Evolutionary conservation across 2,113 vertebrate species (phyloP), one percentile per base, ranked within the genome.

Genomic region (Hassar affinis): DNA sequence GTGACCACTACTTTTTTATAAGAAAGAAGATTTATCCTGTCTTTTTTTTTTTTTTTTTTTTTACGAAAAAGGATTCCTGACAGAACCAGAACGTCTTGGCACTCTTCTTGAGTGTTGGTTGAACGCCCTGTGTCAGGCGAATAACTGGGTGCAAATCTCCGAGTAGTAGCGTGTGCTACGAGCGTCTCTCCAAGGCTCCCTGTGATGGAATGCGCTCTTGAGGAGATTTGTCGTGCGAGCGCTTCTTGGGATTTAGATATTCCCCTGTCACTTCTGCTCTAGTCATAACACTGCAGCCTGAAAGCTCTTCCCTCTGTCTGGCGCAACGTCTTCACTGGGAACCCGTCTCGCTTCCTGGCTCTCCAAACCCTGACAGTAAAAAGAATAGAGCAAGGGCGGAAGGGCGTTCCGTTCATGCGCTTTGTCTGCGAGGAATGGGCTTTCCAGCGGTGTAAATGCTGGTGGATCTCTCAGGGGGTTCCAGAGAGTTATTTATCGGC

Each of bases 221-320:
- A 84, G 62, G 15, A 51, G 38, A 66, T 80, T 81, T 54, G 79
- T 64, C 79, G 69, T 54, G 71, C 38, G 64, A 78, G 61, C 54
- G 10, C 1, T 51, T 54, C 45, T 30, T 49, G 42, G n/a, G 38
- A 27, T 85, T 69, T 78, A 45, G n/a, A 68, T n/a, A n/a, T 17
- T 72, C 69, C 57, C 54, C 72, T 33, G 57, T 49, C 45, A 52
- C 74, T 81, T 66, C 27, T 10, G 7, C 45, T 78, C n/a, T 86
- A 91, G 90, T 90, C 92, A 91, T 88, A 91, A 91, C 92, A 92
- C 42, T 72, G 80, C 68, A 49, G 80, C 84, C 85, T 87, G 80
- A 90, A 87, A 74, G 52, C 10, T 86, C 88, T 84, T 86, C 68
- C 85, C 90, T 91, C 68, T n/a, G 86, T 84, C 86, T 84, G 81